Base-by-base conservation (phyloP, 2,113 vertebrate genomes). In the Rhynchomys soricoides region DNA sequence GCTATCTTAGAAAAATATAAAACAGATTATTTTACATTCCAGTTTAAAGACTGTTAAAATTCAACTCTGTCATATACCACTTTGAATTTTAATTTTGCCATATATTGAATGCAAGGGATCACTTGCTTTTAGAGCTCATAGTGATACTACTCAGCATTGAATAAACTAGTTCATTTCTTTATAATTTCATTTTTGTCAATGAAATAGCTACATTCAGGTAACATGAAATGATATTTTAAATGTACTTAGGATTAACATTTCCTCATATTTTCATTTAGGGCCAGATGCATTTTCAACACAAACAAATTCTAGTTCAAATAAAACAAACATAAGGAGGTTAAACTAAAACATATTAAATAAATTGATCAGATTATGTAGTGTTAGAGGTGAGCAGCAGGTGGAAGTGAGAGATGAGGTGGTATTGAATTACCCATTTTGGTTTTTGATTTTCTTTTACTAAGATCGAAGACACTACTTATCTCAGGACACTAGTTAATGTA, bases 1-100 rank as follows among this genome's bases (percentile, higher is more conserved):
- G 68, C 45, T 91, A 57, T 88, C 88, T 96, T 83, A 89, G 75
- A 96, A 96, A 97, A 96, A 94, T 70, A 89, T 22, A 89, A 93
- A 94, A 93, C 89, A 86, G 87, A 93, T 88, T 91, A 93, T 86
- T 96, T 96, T 89, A 82, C 3, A 86, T 91, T 94, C 37, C 12
- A 89, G 37, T 86, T 86, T 78, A 90, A 95, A 45, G n/a, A 22
- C 89, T 57, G 79, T 86, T 43, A 89, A 82, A 94, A 77, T 95
- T 90, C 37, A 43, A 55, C 55, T 83, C 7, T 89, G 15, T 17
- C 43, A 55, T 79, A 55, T 66, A 52, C 17, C 4, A 87, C 71
- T 29, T 85, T 88, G 75, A 87, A 88, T 93, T 90, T 92, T 77
- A 95, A 85, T 81, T 85, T 95, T 1, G 11, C 62, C 40, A 2